phyloP scores from a whole-genome alignment of 2,113 vertebrate genomes.

The Atractosteus spatula region DNA sequence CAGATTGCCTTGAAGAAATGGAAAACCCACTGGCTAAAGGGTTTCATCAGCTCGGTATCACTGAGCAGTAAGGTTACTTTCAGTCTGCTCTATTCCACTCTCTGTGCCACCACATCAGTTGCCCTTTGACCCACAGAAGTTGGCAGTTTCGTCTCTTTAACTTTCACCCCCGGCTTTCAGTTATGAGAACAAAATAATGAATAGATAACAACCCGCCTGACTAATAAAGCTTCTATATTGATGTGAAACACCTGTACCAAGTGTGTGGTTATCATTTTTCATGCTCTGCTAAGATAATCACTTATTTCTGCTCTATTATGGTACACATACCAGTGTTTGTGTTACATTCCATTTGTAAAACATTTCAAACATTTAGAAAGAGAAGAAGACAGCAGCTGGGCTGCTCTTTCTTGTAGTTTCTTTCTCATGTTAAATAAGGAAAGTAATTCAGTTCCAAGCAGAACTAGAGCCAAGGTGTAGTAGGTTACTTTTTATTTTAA shows the following conservation, averaged over 20 bases:
- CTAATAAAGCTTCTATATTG: conserved; percentile 25
- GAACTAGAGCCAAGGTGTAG: too few species aligned
- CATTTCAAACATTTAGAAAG: not conserved
- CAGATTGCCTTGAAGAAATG: too few species aligned
- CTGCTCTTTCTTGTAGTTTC: conserved; percentile 12
- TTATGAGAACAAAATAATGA: conserved; percentile 33
- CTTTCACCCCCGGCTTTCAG: conserved; percentile 28
- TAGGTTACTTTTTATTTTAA: too few species aligned
- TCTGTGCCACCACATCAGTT: too few species aligned
- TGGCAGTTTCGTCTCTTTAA: too few species aligned
- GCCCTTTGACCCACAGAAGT: too few species aligned
- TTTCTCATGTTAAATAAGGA: not conserved
- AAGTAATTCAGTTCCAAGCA: too few species aligned
- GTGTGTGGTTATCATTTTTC: not conserved
- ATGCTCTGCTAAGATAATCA: conserved; percentile 1
- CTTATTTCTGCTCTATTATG: not conserved
- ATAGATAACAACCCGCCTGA: conserved; percentile 28
- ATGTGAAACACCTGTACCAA: conserved; percentile 43
- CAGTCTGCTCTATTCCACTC: too few species aligned
- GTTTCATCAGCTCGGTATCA: too few species aligned
- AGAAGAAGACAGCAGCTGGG: conserved; percentile 4
- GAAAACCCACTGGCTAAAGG: too few species aligned
- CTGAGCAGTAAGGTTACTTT: too few species aligned
- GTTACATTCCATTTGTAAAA: conserved; percentile 31
- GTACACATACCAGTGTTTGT: conserved; percentile 32